Percentiles rank a stretch among this genome's conserved stretches.
These are phyloP conservation scores for Pseudococcus viburni DNA, from an alignment of 2,888 invertebrate genomes.

Conservation along the genomic window DNA sequence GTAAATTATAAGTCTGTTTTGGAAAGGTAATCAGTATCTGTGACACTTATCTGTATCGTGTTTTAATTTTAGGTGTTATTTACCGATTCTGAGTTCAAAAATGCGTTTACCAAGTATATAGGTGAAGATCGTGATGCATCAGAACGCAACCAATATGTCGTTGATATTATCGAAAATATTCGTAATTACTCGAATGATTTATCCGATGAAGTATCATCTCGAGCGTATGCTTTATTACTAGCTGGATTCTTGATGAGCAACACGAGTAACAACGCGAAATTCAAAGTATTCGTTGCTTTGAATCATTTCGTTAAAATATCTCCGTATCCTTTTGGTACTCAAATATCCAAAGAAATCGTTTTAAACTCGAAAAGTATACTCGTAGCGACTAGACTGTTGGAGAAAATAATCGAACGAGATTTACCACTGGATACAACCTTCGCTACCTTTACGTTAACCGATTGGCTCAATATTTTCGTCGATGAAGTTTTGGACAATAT, in stretches of 20 bases:
- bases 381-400: neutral
- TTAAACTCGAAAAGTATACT: constrained; percentile 16
- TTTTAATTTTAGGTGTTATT: constrained; percentile 44
- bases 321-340: neutral
- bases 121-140: neutral
- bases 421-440: constrained; percentile 25
- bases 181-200: neutral
- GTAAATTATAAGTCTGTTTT: too few relatives aligned
- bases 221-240: constrained; percentile 40
- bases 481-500: constrained; percentile 39
- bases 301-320: constrained; percentile 46
- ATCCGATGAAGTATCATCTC: neutral
- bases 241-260: constrained; percentile 33
- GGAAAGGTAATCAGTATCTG: too few relatives aligned
- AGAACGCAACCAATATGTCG: constrained; percentile 1
- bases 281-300: constrained; percentile 54
- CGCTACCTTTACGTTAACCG: constrained; percentile 2
- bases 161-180: neutral
- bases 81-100: constrained; percentile 29
- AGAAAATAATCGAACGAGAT: constrained; percentile 25
- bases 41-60: neutral
- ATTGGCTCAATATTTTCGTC: constrained; percentile 42
- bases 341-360: neutral
- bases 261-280: neutral
- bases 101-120: constrained; percentile 30